A percentile compares a stretch with the other conserved stretches of the same genome.
Conservation (phyloP, 2,113 vertebrate genomes). For the Nothobranchius furzeri region DNA sequence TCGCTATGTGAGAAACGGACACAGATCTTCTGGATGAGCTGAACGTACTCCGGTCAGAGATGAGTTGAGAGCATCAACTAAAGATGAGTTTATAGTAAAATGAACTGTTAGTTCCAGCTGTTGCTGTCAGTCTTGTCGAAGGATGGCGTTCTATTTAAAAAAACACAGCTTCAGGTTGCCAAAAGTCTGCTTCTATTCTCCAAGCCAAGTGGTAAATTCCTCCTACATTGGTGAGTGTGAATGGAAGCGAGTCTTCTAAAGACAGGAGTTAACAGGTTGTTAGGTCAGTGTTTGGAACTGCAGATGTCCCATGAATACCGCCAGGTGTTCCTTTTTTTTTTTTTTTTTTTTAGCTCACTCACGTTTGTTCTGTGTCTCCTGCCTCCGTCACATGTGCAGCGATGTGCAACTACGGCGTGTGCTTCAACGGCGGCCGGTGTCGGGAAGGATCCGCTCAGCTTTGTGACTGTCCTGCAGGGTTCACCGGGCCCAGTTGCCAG, state of each 20-base stretch:
- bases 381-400: slow-evolving; percentile 67
- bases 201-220: slow-evolving; percentile 41
- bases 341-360: slow-evolving; percentile 22
- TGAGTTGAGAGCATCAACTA: too few species aligned
- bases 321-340: slow-evolving; percentile 37
- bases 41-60: too few species aligned
- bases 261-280: slow-evolving; percentile 41
- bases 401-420: slow-evolving; percentile 72
- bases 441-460: slow-evolving; percentile 71
- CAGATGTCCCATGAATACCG: slow-evolving; percentile 39
- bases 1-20: slow-evolving; percentile 28
- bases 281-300: slow-evolving; percentile 41
- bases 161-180: slow-evolving; percentile 23
- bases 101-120: slow-evolving; percentile 6
- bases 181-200: slow-evolving; percentile 20
- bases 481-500: slow-evolving; percentile 86
- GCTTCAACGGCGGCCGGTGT: slow-evolving; percentile 83
- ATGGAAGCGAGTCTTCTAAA: slow-evolving; percentile 31
- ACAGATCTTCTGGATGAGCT: neutral
- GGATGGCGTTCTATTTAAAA: slow-evolving; percentile 2
- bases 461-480: slow-evolving; percentile 83
- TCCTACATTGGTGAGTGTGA: slow-evolving; percentile 50
- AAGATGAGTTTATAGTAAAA: neutral
- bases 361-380: slow-evolving; percentile 30
- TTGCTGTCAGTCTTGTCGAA: slow-evolving; percentile 11